Evolutionary conservation across 2,113 vertebrate genomes (phyloP), one percentile per base, ranked within the genome.

Genomic region (Crocuta crocuta): DNA sequence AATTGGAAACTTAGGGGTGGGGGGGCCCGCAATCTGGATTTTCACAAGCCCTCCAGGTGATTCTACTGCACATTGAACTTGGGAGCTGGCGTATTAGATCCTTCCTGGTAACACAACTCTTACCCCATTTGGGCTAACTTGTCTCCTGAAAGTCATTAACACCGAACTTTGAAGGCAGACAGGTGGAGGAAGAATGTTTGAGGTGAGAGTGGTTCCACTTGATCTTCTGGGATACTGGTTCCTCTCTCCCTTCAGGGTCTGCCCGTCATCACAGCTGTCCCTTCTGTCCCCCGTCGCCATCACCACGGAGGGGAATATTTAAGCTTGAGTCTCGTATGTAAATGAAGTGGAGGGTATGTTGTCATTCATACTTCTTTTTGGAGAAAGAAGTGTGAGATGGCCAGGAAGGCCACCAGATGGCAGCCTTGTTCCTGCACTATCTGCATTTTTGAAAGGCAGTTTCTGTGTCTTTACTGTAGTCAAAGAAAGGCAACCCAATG

Each of bases 331-430:
- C 73, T 92, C 16, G 53, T 5, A 43, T 74, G 76, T 78, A 93
- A 79, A 48, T 53, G 31, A 92, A 33, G 55, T 45, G 82, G 61
- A 94, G 50, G 13, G 17, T 66, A 17, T 80, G 63, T 87, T 78
- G 73, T 85, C 88, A 76, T 95, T 87, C 63, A 2, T 6, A 5
- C 70, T 78, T 85, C 39, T 88, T 86, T 90, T 71, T 35, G 23
- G 31, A 88, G 63, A 26, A 82, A 89, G 45, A 63, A 11, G 39
- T 7, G 4, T 43, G 80, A 55, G 39, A 76, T 70, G 71, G 70
- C 35, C 21, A 82, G 66, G 50, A 74, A 55, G 79, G 76, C 92
- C 80, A 55, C 95, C 97, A 98, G 97, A n/a, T 97, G 97, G 96
- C 97, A 96, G 90, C 58, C 71, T 88, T 23, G 28, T 82, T 68